Evolutionary conservation across 2,797 vertebrate species (phyloP).

Genomic region (Epinephelus malabaricus): DNA sequence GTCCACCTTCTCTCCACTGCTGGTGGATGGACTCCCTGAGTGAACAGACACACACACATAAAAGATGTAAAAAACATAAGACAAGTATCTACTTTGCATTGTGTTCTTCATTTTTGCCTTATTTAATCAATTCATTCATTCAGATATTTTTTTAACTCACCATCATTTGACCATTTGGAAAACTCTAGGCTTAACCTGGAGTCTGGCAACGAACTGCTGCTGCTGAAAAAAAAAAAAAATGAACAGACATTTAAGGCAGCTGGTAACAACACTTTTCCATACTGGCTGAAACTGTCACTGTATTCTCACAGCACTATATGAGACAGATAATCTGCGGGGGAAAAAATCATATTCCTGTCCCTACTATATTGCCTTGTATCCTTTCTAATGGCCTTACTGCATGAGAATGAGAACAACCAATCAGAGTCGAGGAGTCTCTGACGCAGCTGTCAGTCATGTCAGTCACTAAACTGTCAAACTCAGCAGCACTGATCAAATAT

Average conservation of each 20-base stretch:
- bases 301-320: too few relatives aligned
- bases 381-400: too few relatives aligned
- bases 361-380: too few relatives aligned
- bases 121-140: not conserved
- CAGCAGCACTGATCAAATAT: too few relatives aligned
- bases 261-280: not conserved
- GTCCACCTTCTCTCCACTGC: slow-evolving; percentile 93
- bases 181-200: slow-evolving; percentile 90
- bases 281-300: too few relatives aligned
- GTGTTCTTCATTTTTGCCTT: not conserved
- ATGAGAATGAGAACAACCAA: too few relatives aligned
- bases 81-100: not conserved
- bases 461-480: too few relatives aligned
- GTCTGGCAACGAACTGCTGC: slow-evolving; percentile 86
- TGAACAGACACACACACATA: slow-evolving; percentile 14
- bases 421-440: too few relatives aligned
- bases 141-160: slow-evolving; percentile 80
- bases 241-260: not conserved
- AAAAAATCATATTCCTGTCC: not conserved
- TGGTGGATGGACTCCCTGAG: slow-evolving; percentile 95
- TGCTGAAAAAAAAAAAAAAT: slow-evolving; percentile 57
- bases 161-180: slow-evolving; percentile 92
- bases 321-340: too few relatives aligned
- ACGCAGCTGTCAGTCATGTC: too few relatives aligned
- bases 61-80: not conserved